phyloP scores from a whole-genome alignment of 2,113 vertebrate genomes.

The Notothenia coriiceps region DNA sequence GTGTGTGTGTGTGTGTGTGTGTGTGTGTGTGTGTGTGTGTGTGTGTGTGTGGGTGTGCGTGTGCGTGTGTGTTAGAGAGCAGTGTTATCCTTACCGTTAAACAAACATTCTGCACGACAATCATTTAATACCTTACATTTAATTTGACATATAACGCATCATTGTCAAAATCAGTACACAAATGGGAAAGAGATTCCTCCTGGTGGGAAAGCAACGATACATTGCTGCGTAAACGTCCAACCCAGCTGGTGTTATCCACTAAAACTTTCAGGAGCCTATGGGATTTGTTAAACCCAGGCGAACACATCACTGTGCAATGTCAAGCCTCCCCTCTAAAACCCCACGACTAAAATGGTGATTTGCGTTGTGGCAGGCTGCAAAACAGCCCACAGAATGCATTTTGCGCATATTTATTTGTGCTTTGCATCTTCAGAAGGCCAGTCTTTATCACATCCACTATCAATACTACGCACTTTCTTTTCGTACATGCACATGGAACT shows the following conservation, averaged over 20 bases:
- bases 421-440: constrained; percentile 1
- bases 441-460: constrained; percentile 9
- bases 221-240: constrained; percentile 25
- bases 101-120: constrained; percentile 12
- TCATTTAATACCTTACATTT: not conserved
- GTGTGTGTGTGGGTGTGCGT: constrained; percentile 41
- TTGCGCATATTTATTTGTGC: constrained; percentile 6
- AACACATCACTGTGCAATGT: constrained; percentile 40
- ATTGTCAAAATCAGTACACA: constrained; percentile 18
- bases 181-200: not conserved
- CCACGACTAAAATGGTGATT: not conserved
- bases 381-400: not conserved
- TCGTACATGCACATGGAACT: constrained; percentile 20
- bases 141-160: constrained; percentile 16
- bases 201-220: constrained; percentile 6
- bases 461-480: constrained; percentile 22
- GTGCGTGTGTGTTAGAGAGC: constrained; percentile 6
- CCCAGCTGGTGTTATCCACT: constrained; percentile 25
- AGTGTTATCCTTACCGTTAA: constrained; percentile 32
- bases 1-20: constrained; percentile 26
- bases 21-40: constrained; percentile 39
- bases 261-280: constrained; percentile 35
- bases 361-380: constrained; percentile 1
- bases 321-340: constrained; percentile 24
- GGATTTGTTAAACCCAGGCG: constrained; percentile 12